These are phyloP conservation scores for Daubentonia madagascariensis DNA, from an alignment of 2,113 vertebrate species.

Conservation along the genomic window DNA sequence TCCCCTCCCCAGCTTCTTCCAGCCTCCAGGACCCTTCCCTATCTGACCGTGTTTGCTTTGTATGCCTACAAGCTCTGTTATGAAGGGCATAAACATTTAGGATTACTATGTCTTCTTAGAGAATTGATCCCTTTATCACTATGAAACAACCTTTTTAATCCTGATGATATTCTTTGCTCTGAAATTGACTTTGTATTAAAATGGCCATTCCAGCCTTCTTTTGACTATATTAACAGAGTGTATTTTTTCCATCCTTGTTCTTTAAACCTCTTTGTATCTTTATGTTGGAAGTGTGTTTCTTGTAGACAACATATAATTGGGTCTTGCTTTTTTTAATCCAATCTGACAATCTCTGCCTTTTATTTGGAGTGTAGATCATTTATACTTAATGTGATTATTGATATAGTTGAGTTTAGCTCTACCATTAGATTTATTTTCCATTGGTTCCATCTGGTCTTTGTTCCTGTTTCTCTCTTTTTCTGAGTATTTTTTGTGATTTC, in stretches of 20 bases:
- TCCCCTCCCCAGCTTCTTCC: neutral
- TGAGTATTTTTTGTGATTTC: rapidly evolving
- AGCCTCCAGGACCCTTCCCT: neutral
- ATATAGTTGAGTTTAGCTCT: rapidly evolving
- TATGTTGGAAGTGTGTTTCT: neutral
- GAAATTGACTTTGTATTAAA: too few species aligned
- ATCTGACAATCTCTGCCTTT: neutral
- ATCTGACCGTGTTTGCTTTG: rapidly evolving
- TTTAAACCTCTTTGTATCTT: neutral
- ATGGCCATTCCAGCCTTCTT: neutral
- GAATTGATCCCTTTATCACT: rapidly evolving
- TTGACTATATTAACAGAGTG: neutral
- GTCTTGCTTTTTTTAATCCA: neutral
- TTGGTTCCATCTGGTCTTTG: too few species aligned
- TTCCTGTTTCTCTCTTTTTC: neutral
- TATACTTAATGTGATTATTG: neutral
- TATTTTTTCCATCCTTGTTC: too few species aligned
- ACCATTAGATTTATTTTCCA: neutral
- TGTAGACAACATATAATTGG: rapidly evolving
- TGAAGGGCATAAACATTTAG: rapidly evolving
- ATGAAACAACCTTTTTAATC: rapidly evolving
- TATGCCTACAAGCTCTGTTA: too few species aligned
- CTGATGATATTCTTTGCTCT: neutral
- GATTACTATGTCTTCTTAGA: neutral
- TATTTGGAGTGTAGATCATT: rapidly evolving